A percentile compares a stretch with the other conserved stretches of the same genome.
phyloP scores from a whole-genome alignment of 2,797 vertebrate genomes.

The Chrysocyon brachyurus region DNA sequence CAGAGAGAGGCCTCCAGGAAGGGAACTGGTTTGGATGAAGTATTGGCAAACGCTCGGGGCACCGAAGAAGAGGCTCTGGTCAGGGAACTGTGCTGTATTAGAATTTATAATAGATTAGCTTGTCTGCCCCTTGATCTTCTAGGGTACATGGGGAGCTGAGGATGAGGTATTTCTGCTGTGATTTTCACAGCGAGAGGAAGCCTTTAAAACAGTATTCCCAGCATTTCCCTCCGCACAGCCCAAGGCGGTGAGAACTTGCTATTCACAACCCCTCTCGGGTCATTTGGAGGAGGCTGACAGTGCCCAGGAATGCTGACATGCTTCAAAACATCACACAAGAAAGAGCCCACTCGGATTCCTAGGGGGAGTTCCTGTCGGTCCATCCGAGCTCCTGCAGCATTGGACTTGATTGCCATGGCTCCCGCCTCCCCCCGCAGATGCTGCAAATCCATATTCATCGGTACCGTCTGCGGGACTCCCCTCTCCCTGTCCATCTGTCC shows the following conservation, averaged over 20 bases:
- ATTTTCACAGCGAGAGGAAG: slow-evolving; percentile 70
- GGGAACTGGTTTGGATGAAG: slow-evolving; percentile 85
- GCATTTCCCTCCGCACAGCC: slow-evolving; percentile 61
- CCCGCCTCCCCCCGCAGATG: neutral
- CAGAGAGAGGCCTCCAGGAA: slow-evolving; percentile 65
- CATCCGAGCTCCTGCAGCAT: neutral
- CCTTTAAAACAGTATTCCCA: slow-evolving; percentile 55
- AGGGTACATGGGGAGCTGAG: slow-evolving; percentile 80
- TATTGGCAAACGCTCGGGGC: slow-evolving; percentile 87
- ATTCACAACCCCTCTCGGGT: slow-evolving; percentile 53
- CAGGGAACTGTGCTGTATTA: slow-evolving; percentile 78
- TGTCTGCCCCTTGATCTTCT: slow-evolving; percentile 85
- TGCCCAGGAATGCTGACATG: slow-evolving; percentile 67
- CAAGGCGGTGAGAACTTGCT: slow-evolving; percentile 41
- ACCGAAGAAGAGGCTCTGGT: slow-evolving; percentile 76
- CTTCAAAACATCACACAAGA: slow-evolving; percentile 71
- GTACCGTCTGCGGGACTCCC: neutral
- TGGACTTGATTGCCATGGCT: neutral
- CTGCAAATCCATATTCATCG: slow-evolving; percentile 58
- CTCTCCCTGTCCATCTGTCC: slow-evolving; percentile 35
- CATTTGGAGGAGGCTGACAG: slow-evolving; percentile 60
- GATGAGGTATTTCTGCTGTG: slow-evolving; percentile 78
- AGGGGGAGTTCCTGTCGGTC: slow-evolving; percentile 47
- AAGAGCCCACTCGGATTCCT: slow-evolving; percentile 61
- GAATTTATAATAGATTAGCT: slow-evolving; percentile 86